These are phyloP conservation scores for Panthera uncia DNA, from an alignment of 2,113 vertebrate species.

Conservation along the genomic window DNA sequence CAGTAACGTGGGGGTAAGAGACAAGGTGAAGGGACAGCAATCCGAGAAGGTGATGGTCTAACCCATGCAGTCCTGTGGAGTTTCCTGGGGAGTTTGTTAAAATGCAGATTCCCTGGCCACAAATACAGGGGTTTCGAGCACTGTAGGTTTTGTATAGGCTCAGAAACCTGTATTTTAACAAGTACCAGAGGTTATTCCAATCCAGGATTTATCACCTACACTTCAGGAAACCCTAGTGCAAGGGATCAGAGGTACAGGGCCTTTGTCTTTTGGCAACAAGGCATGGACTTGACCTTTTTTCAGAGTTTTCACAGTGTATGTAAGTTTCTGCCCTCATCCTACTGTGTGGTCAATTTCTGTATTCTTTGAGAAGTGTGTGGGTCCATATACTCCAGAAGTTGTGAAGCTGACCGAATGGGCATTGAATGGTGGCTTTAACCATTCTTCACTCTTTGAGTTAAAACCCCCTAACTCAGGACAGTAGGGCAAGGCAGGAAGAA, in stretches of 20 bases:
- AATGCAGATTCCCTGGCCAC: neutral
- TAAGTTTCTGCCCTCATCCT: neutral
- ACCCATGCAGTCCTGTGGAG: neutral
- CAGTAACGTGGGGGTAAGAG: neutral
- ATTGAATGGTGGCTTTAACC: neutral
- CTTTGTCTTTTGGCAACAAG: neutral
- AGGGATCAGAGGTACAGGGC: neutral
- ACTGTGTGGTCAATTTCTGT: neutral
- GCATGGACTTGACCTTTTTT: neutral
- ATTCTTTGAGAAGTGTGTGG: neutral
- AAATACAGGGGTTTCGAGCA: neutral
- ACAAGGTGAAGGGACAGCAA: neutral
- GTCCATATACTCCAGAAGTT: neutral
- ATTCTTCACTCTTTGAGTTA: neutral
- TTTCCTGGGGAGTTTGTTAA: neutral
- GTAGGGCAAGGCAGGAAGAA: neutral
- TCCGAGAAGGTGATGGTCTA: too few species aligned
- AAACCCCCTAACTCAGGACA: neutral
- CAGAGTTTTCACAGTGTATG: neutral
- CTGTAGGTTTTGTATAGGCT: neutral
- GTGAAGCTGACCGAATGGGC: neutral
- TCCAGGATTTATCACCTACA: neutral
- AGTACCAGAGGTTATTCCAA: neutral
- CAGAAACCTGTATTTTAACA: neutral
- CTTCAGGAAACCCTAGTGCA: neutral